Evolutionary conservation across 1,140 invertebrate species (phyloP), one percentile per base, ranked within the genome.

Genomic region (Drosophila subobscura): DNA sequence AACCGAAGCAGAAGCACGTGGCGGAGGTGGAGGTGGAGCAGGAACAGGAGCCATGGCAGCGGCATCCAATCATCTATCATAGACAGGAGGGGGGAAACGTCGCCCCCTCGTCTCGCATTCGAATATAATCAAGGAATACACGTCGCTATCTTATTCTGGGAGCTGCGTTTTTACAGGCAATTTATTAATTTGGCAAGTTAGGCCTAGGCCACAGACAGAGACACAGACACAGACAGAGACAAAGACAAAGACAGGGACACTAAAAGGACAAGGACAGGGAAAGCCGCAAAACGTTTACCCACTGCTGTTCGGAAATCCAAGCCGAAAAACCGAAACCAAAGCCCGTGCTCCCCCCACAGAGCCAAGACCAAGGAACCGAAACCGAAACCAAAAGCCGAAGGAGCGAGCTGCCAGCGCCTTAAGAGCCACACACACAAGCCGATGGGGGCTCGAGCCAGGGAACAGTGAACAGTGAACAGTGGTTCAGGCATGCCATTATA

Each of bases 121-220:
- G 79, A 79, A 84, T 86, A 70, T 84, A 74, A 71, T 79, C 70
- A 83, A 78, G 63, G 74, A 59, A 78, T 72, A 56, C 71, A 84
- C 71, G 70, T 65, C 51, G 70, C 71, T 49, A 73, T 65, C 59
- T 65, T 73, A 46, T 72, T 45, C 12, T 23, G 47, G 71, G 52
- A 63, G 60, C 27, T 59, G 60, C 80, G 61, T 85, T 86, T 85
- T 77, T 86, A 73, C 67, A 86, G 77, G 73, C 81, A 85, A 86
- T 86, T 85, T 85, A 85, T 85, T 80, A 85, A 85, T 86, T 81
- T 80, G 71, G 56, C 67, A 79, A 80, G 42, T 68, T 79, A 57
- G 71, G 70, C 59, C 22, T 42, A 42, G 55, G 37, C 55, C 53
- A 59, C 42, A 72, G 55, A 37, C 29, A 51, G 47, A 27, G 53